Evolutionary conservation across 37 sponge, comb jelly and placozoan species (phyloP), one percentile per base, ranked within the genome.

Genomic region (Hexactinellida sp.): DNA sequence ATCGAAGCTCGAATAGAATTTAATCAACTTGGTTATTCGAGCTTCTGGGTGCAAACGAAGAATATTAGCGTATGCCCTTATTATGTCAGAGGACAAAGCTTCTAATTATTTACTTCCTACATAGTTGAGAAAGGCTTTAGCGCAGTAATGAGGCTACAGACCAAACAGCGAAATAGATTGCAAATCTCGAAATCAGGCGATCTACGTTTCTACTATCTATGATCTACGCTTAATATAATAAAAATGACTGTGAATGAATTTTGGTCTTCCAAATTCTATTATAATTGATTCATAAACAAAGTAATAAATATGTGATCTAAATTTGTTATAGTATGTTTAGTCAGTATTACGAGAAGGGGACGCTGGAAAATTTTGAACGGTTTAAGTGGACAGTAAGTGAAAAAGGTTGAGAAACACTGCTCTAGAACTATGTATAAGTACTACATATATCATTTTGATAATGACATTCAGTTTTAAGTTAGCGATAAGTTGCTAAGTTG

Each of bases 1-100:
- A 63, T 63, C 30, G 76, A 63, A 63, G 21, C 76, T 63, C 76
- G 30, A 63, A 63, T 63, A 63, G 32, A 63, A 63, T 63, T 63
- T 63, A 63, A 63, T 63, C 76, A 63, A 63, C 30, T 63, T 63
- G 76, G 34, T 5, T 63, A 63, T 63, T 25, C 34, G 52, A 63
- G 30, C 76, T 63, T 63, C 76, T 63, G 76, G 76, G 28, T 63
- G 76, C 76, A 63, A 63, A 63, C 76, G 28, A 63, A 63, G 76
- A 63, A 63, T 63, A 63, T 63, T 63, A 21, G 76, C 21, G 76
- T n/a, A 63, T 63, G 76, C 76, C 76, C 32, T 63, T 63, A n/a
- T 25, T 63, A 63, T 63, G 76, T 7, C 76, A 63, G 30, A 63
- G 21, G 76, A 63, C 76, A 63, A n/a, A 63, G 76, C 76, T 63